Base-by-base conservation (phyloP, 2,113 vertebrate species). In the Stigmatopora nigra region DNA sequence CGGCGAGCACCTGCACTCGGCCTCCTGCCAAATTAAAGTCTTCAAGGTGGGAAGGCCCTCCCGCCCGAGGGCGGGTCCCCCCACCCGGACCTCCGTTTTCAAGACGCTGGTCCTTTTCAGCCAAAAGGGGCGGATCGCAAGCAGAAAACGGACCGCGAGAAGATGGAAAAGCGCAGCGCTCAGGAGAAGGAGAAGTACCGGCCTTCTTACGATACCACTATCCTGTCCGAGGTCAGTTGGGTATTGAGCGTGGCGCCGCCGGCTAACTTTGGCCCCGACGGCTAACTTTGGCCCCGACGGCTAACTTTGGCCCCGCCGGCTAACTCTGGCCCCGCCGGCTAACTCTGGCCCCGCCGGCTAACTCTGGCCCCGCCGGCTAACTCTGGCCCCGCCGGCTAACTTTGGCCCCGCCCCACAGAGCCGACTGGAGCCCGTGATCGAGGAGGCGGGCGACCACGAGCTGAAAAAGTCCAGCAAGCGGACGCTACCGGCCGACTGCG, bases 391-490 rank as follows among this genome's bases (percentile, higher is more conserved):
- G 25, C 1, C 25, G 25, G 25, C 25, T 3, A 1, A 31, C 25
- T 3, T 31, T 3, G 25, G 25, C 25, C 25, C 25, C 25, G 25
- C 25, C 25, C 25, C 2, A 14, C 31, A 98, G 96, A 97, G 94
- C 84, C 95, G 95, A 89, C 94, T 98, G 92, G 96, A 98, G 91
- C 96, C 96, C 90, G 94, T 98, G 91, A 95, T 97, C 89, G 96
- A 97, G 90, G 95, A 97, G 86, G 92, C 92, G 81, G 93, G 95
- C 88, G 95, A 98, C 91, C 93, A 96, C 88, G 96, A 98, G 92
- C 94, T 97, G 92, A 98, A 97, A 93, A 98, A 97, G 92, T 98
- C 95, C 88, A 98, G 94, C 92, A 98, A 98, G 91, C 93, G 96
- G 89, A 98, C 96, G 85, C 94, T 98, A 89, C 95, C 95, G 88